Base-by-base conservation (phyloP, 2,113 vertebrate species). In the Neolamprologus cancellatus region DNA sequence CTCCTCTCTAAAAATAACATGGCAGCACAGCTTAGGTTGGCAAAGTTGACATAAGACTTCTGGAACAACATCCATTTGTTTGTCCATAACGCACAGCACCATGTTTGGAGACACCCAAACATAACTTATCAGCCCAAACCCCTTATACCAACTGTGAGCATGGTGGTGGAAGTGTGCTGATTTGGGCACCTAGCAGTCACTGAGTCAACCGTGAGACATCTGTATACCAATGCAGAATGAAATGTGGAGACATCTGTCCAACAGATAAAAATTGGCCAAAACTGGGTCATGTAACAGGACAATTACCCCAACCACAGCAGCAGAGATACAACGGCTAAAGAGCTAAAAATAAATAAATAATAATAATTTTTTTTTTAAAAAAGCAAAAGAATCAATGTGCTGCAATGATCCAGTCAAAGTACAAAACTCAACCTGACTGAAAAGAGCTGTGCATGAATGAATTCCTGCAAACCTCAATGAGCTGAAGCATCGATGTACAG, bases 291-390 rank as follows among this genome's bases (percentile, higher is more conserved):
- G 57, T 32, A 61, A 18, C 30, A 61, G 57, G 0, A 34, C 30
- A 61, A 61, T 61, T 18, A 18, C 9, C 3, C 28, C 57, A 61
- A n/a, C 14, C 28, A n/a, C 57, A n/a, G 30, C 17, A 61, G 30
- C 57, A n/a, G 11, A 64, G 10, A 18, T 64, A n/a, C 17, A 5
- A 0, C 0, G 11, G 59, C 23, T 55, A 25, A 64, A 64, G 10
- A 0, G 6, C 17, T 12, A 4, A 7, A 59, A 54, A 23, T 11
- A 59, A 30, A 30, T 30, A 5, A 5, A 59, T 46, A 46, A 44
- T 14, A 44, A 2, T 46, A 8, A 4, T 11, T 10, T 4, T 8
- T 10, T 4, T 8, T 34, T 1, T 1, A 11, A 2, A 18, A 8
- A 39, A 1, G 12, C 9, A 69, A 9, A 41, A 41, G 7, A 69